Evolutionary conservation across 2,888 invertebrate genomes (phyloP), one percentile per base, ranked within the genome.

Genomic region (Malthinus flaveolus): DNA sequence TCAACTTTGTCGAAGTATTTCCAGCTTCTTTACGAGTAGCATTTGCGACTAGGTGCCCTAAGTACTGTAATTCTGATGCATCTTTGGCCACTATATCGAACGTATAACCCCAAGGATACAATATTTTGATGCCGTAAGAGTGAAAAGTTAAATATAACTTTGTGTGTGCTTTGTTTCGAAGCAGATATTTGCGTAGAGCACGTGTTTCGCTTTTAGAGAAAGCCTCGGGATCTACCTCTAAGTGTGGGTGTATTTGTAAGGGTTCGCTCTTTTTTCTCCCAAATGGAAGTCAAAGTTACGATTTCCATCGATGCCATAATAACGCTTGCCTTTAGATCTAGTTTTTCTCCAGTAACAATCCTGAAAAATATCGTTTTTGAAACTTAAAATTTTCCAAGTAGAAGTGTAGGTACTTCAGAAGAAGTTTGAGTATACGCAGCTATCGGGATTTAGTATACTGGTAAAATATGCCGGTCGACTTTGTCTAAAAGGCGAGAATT

Each of bases 131-230:
- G 9, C 91, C 91, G 68, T 83, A 91, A 10, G 91, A 88, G 71
- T 93, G 93, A 61, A 93, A 79, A 0, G 88, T 86, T 7, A 92
- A 69, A 73, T 90, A 93, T 57, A 89, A 77, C 49, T 86, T 82
- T 15, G 85, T 79, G 8, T 81, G 76, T 3, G 76, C 68, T 0
- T 81, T 77, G 31, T 84, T 71, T 1, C 81, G 74, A 1, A 80
- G 67, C 37, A 90, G 72, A 56, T 87, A 80, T 59, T 86, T 82
- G 0, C 84, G 79, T 3, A 90, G 79, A n/a, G n/a, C n/a, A n/a
- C n/a, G n/a, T n/a, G n/a, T n/a, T n/a, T n/a, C n/a, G n/a, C n/a
- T n/a, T n/a, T n/a, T n/a, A n/a, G n/a, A n/a, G n/a, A n/a, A n/a
- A n/a, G n/a, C n/a, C n/a, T n/a, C n/a, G n/a, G n/a, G n/a, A n/a